Conservation (phyloP, 2,113 vertebrate species). For the Sinocyclocheilus anshuiensis region DNA sequence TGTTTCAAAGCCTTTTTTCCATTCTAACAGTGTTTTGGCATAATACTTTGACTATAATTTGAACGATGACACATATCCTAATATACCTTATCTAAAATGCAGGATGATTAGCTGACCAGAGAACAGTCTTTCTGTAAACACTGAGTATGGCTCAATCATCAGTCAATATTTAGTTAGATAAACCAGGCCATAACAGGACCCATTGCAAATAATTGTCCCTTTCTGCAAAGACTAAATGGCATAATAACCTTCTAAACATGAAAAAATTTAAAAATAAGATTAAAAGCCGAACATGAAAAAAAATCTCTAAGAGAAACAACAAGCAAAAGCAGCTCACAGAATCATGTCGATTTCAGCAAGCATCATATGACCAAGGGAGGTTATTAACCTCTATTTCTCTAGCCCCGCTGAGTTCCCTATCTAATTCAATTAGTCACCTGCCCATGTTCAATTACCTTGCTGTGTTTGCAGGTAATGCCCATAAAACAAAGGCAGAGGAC, state of each 20-base stretch:
- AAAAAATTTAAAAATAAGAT: background rate
- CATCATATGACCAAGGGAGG: conserved; percentile 20
- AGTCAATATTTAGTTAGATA: conserved; percentile 12
- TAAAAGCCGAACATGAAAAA: background rate
- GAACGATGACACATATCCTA: background rate
- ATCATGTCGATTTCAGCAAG: conserved; percentile 28
- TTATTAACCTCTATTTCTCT: conserved; percentile 49
- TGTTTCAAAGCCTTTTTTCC: background rate
- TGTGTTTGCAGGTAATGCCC: conserved; percentile 34
- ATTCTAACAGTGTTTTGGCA: background rate
- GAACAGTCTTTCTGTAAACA: background rate
- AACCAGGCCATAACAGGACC: background rate
- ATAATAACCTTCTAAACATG: background rate
- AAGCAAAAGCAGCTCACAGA: background rate
- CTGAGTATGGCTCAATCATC: background rate
- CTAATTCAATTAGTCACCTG: conserved; percentile 55
- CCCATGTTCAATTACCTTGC: conserved; percentile 52
- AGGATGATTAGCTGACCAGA: background rate
- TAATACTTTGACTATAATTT: background rate
- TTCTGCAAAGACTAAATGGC: background rate
- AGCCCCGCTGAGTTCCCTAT: conserved; percentile 33
- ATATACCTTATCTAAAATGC: background rate
- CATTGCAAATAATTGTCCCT: background rate
- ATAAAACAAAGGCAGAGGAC: conserved; percentile 37
- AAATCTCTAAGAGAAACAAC: background rate